A percentile compares a stretch with the other conserved stretches of the same genome.
These are phyloP conservation scores for Porphyrio hochstetteri DNA, from an alignment of 2,113 vertebrate genomes.

Conservation along the genomic window DNA sequence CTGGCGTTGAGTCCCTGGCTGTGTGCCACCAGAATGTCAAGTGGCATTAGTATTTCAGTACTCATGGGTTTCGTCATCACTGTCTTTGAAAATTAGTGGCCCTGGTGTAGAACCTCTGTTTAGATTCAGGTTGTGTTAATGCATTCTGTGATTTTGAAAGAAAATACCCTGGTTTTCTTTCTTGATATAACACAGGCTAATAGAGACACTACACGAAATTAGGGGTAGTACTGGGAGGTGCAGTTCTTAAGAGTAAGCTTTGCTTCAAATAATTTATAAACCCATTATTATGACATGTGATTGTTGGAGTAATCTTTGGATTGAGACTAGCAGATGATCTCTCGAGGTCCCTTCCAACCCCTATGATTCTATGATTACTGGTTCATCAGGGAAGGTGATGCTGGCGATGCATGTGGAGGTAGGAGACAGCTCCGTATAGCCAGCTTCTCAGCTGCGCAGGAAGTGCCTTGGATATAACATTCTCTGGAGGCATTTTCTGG, in stretches of 20 bases:
- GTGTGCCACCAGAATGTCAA: conserved; percentile 44
- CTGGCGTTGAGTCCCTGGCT: conserved; percentile 38
- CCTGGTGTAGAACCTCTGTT: background rate
- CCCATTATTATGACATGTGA: background rate
- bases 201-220: background rate
- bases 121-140: background rate
- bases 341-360: no score
- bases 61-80: background rate
- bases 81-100: conserved; percentile 5
- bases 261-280: background rate
- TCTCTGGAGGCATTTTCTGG: conserved; percentile 66
- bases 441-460: conserved; percentile 63
- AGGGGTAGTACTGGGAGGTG: background rate
- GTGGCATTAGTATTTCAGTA: conserved; percentile 47
- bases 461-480: conserved; percentile 38
- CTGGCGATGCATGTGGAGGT: background rate
- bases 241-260: background rate
- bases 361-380: background rate
- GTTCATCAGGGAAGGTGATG: conserved; percentile 3
- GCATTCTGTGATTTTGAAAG: background rate
- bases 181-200: background rate
- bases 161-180: background rate
- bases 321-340: background rate
- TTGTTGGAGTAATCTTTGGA: background rate
- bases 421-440: background rate